phyloP scores from a whole-genome alignment of 2,888 invertebrate species.

The Ischnus inquisitorius region DNA sequence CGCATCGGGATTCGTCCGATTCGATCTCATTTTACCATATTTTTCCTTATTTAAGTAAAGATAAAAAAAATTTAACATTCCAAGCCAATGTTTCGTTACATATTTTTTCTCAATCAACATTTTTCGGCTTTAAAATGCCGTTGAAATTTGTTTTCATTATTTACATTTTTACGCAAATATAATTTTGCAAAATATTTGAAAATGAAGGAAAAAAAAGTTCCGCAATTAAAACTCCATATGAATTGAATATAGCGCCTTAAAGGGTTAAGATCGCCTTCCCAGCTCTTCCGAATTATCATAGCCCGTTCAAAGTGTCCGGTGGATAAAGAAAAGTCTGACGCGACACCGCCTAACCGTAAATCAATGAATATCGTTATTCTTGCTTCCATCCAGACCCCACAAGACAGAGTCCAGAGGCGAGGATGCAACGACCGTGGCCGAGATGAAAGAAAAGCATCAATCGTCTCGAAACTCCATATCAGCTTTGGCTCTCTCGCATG shows the following conservation, averaged over 20 bases:
- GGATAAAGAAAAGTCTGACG: not conserved
- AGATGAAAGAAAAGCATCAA: conserved; percentile 32
- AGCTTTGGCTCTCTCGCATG: conserved; percentile 1
- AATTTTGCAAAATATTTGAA: too few species aligned
- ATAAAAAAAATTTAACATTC: not conserved
- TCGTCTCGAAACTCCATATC: conserved; percentile 18
- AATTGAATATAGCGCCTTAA: too few species aligned
- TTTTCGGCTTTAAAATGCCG: too few species aligned
- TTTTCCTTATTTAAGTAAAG: not conserved
- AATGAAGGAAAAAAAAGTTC: too few species aligned
- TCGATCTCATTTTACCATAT: not conserved
- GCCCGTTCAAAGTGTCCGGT: not conserved
- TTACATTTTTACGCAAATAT: too few species aligned
- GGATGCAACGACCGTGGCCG: not conserved
- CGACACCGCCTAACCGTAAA: not conserved
- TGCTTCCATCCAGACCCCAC: not conserved
- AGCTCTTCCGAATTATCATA: not conserved
- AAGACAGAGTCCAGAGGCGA: not conserved
- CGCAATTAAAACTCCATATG: too few species aligned
- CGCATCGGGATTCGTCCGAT: not conserved
- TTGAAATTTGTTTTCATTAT: too few species aligned
- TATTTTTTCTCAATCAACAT: too few species aligned
- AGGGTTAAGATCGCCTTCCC: too few species aligned
- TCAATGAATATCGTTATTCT: not conserved
- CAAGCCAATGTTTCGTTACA: too few species aligned